A percentile compares a stretch with the other conserved stretches of the same genome.
Evolutionary conservation across 2,888 invertebrate species (phyloP).

Genomic region (Synergus umbraculus): DNA sequence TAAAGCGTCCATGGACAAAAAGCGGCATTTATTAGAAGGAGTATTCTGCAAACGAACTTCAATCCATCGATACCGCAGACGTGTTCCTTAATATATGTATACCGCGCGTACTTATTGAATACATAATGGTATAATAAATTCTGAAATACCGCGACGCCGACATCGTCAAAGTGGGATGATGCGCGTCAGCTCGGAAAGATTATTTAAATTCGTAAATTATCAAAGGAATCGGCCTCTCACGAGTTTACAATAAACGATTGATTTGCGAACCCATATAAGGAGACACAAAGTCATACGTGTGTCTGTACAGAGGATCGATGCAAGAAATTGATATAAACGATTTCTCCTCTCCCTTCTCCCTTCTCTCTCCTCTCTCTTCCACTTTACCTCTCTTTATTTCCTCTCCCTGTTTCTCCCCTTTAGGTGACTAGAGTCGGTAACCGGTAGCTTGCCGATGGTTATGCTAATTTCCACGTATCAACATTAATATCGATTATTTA

Average conservation of each 20-base stretch:
- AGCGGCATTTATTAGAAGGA: slow-evolving; percentile 21
- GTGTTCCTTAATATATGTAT: slow-evolving; percentile 38
- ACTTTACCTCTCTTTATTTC: slow-evolving; percentile 44
- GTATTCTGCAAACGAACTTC: slow-evolving; percentile 33
- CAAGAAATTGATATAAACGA: slow-evolving; percentile 67
- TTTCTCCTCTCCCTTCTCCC: slow-evolving; percentile 40
- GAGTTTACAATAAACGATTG: slow-evolving; percentile 63
- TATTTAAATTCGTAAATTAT: slow-evolving; percentile 55
- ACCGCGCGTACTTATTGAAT: slow-evolving; percentile 38
- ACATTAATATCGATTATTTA: slow-evolving; percentile 77
- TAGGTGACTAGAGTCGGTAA: slow-evolving; percentile 45
- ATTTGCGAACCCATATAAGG: slow-evolving; percentile 70
- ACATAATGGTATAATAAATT: slow-evolving; percentile 40
- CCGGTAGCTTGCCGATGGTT: slow-evolving; percentile 66
- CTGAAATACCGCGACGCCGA: slow-evolving; percentile 43
- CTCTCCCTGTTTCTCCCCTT: slow-evolving; percentile 42
- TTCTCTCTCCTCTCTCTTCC: slow-evolving; percentile 35
- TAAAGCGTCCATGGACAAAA: slow-evolving; percentile 24
- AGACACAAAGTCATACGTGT: slow-evolving; percentile 67
- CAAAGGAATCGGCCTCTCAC: slow-evolving; percentile 48
- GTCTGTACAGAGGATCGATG: slow-evolving; percentile 57
- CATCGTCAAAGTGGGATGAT: slow-evolving; percentile 49
- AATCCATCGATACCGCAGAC: slow-evolving; percentile 35
- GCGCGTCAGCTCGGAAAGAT: slow-evolving; percentile 39
- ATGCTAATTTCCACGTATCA: slow-evolving; percentile 75